Conservation (phyloP, 2,888 invertebrate species). For the Drosophila atroscutellata region DNA sequence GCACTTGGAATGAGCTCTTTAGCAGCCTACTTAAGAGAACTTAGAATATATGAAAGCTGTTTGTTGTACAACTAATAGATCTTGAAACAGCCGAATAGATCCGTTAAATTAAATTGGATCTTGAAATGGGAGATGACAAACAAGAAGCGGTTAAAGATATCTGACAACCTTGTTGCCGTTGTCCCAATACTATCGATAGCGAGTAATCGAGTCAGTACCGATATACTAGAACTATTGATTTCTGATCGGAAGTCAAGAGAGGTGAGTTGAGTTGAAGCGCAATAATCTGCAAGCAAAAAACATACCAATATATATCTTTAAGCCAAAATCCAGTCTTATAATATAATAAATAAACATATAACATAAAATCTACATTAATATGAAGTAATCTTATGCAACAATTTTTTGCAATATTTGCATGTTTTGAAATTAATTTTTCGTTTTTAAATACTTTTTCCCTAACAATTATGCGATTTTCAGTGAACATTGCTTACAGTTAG, state of each 20-base stretch:
- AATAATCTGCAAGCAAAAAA: too few species aligned
- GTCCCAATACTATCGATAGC: too few species aligned
- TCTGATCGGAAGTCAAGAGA: too few species aligned
- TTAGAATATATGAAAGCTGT: not conserved
- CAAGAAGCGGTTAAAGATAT: too few species aligned
- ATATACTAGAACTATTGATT: too few species aligned
- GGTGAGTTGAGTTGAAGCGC: too few species aligned
- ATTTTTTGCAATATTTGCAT: not conserved
- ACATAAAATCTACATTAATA: too few species aligned
- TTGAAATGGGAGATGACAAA: too few species aligned
- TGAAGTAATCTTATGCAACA: not conserved
- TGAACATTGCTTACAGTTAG: not conserved
- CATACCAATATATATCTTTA: rapidly evolving
- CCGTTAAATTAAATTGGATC: not conserved
- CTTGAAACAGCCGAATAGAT: not conserved
- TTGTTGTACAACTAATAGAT: not conserved
- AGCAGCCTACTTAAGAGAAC: not conserved
- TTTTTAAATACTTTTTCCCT: not conserved
- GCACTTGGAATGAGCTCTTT: not conserved
- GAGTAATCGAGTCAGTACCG: too few species aligned
- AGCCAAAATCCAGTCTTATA: too few species aligned
- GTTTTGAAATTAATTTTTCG: not conserved
- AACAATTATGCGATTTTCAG: not conserved
- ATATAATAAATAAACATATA: too few species aligned
- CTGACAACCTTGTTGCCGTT: too few species aligned